Evolutionary conservation across 2,113 vertebrate genomes (phyloP), one percentile per base, ranked within the genome.

Genomic region (Tetraodon nigroviridis): DNA sequence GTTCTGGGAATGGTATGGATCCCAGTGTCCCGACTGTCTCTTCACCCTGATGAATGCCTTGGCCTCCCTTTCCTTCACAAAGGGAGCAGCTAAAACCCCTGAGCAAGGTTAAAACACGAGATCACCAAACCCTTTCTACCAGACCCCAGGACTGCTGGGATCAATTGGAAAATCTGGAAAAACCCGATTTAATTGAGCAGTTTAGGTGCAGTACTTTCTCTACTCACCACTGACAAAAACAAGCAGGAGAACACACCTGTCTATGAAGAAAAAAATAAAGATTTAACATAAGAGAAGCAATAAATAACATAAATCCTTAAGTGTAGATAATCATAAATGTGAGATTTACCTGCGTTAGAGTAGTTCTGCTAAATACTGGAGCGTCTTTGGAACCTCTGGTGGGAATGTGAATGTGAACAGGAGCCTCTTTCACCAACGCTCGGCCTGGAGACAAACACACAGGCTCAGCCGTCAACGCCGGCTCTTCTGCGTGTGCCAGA

Each of bases 1-100:
- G 72, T 88, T 90, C 50, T 90, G 86, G 32, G 85, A 56, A 55
- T 84, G 44, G 20, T 76, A 50, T 58, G 86, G 85, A 77, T 89
- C 87, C 89, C 84, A 89, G 71, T 82, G 71, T 13, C 64, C 84
- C 1, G 61, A 37, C 66, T 88, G 83, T 51, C 87, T 87, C 76
- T 86, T 89, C 58, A 71, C 62, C n/a, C 84, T 65, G 49, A 88
- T 82, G 55, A 87, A 88, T 12, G 14, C 19, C 13, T 89, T 87
- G 1, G 87, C 85, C 37, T 82, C 62, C 17, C 84, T 59, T 12
- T 87, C 81, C n/a, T 84, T 82, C 29, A 82, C 6, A 15, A 88
- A 87, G 0, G 84, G 86, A 44, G 84, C 86, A 0, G 75, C 60
- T 24, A 85, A 59, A 13, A 74, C 52, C 47, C 80, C 86, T 89